Evolutionary conservation across 2,113 vertebrate species (phyloP).

Genomic region (Glaucidium brasilianum): DNA sequence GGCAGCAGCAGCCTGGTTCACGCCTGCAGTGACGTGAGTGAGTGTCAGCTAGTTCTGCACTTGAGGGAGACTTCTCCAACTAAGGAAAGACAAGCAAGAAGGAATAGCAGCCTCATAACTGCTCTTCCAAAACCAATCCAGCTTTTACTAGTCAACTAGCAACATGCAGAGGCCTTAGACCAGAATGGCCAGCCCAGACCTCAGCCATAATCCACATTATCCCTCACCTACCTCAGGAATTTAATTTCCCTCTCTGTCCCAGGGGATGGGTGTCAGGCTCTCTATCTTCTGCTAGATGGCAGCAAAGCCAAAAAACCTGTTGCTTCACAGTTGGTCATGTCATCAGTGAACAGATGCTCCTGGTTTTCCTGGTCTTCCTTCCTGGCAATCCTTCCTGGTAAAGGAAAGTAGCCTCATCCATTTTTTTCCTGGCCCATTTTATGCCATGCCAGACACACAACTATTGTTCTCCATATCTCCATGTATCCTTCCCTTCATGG

Average conservation of each 20-base stretch:
- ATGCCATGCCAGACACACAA: background rate
- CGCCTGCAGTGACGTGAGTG: background rate
- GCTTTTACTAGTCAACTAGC: background rate
- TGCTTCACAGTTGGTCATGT: background rate
- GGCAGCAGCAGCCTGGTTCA: background rate
- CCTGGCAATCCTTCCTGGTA: background rate
- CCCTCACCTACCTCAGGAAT: background rate
- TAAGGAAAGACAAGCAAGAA: background rate
- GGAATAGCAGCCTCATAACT: background rate
- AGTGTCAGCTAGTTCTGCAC: background rate
- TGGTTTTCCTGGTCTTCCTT: background rate
- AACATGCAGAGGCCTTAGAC: background rate
- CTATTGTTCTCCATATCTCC: background rate
- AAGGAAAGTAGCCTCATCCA: background rate
- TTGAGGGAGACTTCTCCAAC: background rate
- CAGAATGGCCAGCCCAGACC: background rate
- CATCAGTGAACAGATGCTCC: background rate
- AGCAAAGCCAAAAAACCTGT: conserved; percentile 42
- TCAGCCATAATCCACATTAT: background rate
- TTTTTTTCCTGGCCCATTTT: background rate
- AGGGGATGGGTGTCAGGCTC: background rate
- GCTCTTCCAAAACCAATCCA: background rate
- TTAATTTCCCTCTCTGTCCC: background rate
- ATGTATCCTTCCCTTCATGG: rapidly evolving
- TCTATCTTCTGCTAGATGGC: conserved; percentile 35